Base-by-base conservation (phyloP, 2,113 vertebrate genomes). In the Glaucomys volans region DNA sequence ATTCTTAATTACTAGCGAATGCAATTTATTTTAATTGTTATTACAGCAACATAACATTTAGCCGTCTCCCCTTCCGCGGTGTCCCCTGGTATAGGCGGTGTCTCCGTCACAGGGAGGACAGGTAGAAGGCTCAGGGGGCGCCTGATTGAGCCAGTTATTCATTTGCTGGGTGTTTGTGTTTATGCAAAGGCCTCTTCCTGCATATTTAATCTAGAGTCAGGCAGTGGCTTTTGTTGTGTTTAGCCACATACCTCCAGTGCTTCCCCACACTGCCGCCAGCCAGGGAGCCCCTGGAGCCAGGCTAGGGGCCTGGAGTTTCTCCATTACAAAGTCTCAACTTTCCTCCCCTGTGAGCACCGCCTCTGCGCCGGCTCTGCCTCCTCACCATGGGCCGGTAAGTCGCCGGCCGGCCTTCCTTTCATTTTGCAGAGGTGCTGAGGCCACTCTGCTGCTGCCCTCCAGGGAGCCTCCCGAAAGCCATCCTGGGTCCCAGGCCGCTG, bases 81-180 rank as follows among this genome's bases (percentile, higher is more conserved):
- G 97, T 94, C 98, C 98, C 97, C 97, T 98, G 97, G 97, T 98
- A 97, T 81, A 95, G 95, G 97, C 98, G 3, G 97, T 95, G 97
- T 91, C 97, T 97, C 98, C 93, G 98, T 98, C 98, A 98, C 98
- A 97, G 98, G 98, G 97, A 98, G 99, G 99, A 99, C 99, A 99
- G 99, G 99, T 99, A 99, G 98, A 97, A 98, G 96, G 98, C 99
- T 98, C 99, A 99, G 99, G 99, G 98, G 99, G 99, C 98, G 98
- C 98, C 98, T 99, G 99, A 98, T 99, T 98, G 97, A 99, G 98
- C 99, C 99, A 99, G 98, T 99, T 99, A 99, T 99, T 99, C 99
- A 99, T 99, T 99, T 99, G 99, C 99, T 98, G 99, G 99, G 99
- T 99, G 99, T 99, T 99, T 99, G 99, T 99, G 99, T 99, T 99